Percentiles rank a stretch among this genome's conserved stretches.
phyloP scores from a whole-genome alignment of 2,888 invertebrate genomes.

The Steinernema scapterisci region DNA sequence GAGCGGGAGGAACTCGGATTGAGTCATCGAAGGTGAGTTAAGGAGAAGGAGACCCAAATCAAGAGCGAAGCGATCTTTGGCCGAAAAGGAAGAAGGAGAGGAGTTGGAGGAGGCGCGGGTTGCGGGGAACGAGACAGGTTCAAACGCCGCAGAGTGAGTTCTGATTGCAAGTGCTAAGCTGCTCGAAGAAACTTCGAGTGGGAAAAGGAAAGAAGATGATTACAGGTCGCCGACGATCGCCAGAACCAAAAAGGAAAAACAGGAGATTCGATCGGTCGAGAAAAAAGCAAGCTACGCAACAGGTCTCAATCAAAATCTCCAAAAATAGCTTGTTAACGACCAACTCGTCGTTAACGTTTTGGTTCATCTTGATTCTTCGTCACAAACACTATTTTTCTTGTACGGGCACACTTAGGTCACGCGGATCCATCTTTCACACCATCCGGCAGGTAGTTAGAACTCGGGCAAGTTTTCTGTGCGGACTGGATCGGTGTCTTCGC shows the following conservation, averaged over 20 bases:
- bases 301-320: too few species aligned
- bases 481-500: slow-evolving; percentile 9
- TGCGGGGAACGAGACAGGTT: not conserved
- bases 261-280: too few species aligned
- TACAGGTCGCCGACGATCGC: too few species aligned
- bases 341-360: not conserved
- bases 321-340: not conserved
- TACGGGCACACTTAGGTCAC: not conserved
- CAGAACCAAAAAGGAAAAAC: too few species aligned
- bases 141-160: not conserved
- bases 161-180: too few species aligned
- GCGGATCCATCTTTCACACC: not conserved
- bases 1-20: not conserved
- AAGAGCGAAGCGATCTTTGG: not conserved
- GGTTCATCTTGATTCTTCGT: not conserved
- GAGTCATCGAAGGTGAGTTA: slow-evolving; percentile 1
- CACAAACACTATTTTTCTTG: not conserved
- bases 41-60: not conserved
- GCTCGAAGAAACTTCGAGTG: too few species aligned
- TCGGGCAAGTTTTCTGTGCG: not conserved
- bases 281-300: too few species aligned
- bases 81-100: not conserved
- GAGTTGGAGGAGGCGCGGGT: not conserved
- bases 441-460: not conserved
- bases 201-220: too few species aligned